These are phyloP conservation scores for Ceratina calcarata DNA, from an alignment of 1,140 invertebrate species.

Conservation along the genomic window DNA sequence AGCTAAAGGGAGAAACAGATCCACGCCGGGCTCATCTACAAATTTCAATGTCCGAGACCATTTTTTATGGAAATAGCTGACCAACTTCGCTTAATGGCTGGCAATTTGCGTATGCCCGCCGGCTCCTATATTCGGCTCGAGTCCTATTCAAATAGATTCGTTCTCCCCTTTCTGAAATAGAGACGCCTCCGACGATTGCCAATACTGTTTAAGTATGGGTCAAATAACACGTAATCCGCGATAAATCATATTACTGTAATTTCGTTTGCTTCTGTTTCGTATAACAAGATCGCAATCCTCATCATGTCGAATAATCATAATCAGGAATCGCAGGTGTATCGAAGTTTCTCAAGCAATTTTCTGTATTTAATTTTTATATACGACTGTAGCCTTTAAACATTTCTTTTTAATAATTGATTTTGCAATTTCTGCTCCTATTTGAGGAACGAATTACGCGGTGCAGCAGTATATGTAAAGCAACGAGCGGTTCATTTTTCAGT, in stretches of 20 bases:
- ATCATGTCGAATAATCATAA: too few species aligned
- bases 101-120: constrained; percentile 4
- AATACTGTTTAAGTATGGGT: not conserved
- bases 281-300: too few species aligned
- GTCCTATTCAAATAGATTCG: constrained; percentile 7
- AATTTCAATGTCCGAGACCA: not conserved
- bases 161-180: not conserved
- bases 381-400: too few species aligned
- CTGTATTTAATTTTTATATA: too few species aligned
- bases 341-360: too few species aligned
- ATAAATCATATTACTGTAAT: not conserved
- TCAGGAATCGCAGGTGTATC: too few species aligned
- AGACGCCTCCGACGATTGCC: constrained; percentile 1
- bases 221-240: not conserved
- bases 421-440: too few species aligned
- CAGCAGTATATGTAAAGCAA: too few species aligned
- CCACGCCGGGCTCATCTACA: not conserved
- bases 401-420: too few species aligned
- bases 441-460: too few species aligned
- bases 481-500: not conserved
- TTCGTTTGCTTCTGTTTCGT: not conserved
- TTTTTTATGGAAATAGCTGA: not conserved
- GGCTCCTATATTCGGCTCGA: not conserved
- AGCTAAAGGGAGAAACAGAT: not conserved
- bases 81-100: not conserved